Conservation (phyloP, 2,113 vertebrate species). For the Charina bottae region DNA sequence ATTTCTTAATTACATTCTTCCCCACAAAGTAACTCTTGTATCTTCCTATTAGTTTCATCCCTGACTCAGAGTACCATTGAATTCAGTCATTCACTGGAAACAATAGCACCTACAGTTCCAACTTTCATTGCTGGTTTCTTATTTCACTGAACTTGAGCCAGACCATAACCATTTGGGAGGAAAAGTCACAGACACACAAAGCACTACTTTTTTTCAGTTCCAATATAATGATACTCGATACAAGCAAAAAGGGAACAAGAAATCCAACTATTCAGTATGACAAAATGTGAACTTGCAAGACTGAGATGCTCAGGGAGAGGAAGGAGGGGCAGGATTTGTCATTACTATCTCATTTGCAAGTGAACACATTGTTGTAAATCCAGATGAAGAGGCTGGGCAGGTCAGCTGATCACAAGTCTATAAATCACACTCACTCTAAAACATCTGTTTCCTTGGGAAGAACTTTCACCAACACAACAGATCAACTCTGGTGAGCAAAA, state of each 20-base stretch:
- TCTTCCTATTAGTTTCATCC: conserved; percentile 60
- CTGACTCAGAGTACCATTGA: conserved; percentile 62
- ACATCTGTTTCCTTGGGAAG: conserved; percentile 44
- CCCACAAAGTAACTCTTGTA: conserved; percentile 66
- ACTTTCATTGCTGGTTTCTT: conserved; percentile 56
- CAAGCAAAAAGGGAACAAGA: conserved; percentile 48
- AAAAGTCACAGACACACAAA: conserved; percentile 57
- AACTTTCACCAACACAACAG: conserved; percentile 40
- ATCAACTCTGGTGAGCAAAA: conserved; percentile 66
- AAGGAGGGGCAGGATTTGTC: not conserved
- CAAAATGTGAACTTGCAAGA: conserved; percentile 62
- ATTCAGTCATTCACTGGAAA: conserved; percentile 56
- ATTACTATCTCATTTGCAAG: conserved; percentile 48
- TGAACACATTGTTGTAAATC: conserved; percentile 46
- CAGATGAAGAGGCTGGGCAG: conserved; percentile 38
- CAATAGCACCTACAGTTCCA: conserved; percentile 69
- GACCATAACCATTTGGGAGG: conserved; percentile 43
- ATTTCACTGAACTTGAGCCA: conserved; percentile 68
- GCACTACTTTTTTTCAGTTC: conserved; percentile 60
- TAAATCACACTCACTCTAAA: conserved; percentile 61
- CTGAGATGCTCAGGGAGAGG: conserved; percentile 34
- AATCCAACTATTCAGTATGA: conserved; percentile 32
- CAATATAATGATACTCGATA: conserved; percentile 69
- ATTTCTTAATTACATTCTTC: conserved; percentile 62
- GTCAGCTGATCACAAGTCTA: conserved; percentile 50